Base-by-base conservation (phyloP, 2,888 invertebrate genomes). In the Tenthredo notha region DNA sequence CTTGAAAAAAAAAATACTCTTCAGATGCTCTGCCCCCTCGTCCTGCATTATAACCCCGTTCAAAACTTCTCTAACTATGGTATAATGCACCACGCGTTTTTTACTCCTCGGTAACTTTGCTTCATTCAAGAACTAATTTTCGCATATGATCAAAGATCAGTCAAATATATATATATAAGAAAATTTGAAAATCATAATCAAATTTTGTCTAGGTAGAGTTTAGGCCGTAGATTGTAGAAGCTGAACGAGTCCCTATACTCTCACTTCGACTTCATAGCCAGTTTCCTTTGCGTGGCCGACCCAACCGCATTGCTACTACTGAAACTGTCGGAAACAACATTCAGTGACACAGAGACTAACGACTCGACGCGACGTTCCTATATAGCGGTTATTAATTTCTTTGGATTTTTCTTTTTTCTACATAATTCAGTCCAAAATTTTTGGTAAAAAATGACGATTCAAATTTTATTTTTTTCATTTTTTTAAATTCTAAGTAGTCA, bases 231-330 rank as follows among this genome's bases (percentile, higher is more conserved):
- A 37, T 18, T 33, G 9, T 40, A n/a, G n/a, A n/a, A 21, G 72
- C 37, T 4, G 40, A 9, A n/a, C 37, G 40, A 72, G 72, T 72
- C 72, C 72, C 72, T 72, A 72, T 43, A 72, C 72, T 72, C 37
- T 72, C 37, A 21, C 37, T 72, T n/a, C 37, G 21, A 72, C 43
- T 72, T 70, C 40, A 6, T 72, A 72, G 40, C 72, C 72, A 72
- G 43, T 72, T 72, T 43, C 72, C 72, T 40, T 37, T 6, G 61
- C 58, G 37, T 61, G 58, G 58, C 78, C 37, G 78, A 61, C 37
- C 78, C 25, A 37, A 80, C 78, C 78, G 78, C 78, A 10, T 37
- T 40, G 40, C n/a, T 80, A 58, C 78, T 80, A 80, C 78, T 80
- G 37, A 80, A 80, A 80, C 25, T 21, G 78, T 25, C 37, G 61